phyloP scores from a whole-genome alignment of 2,888 invertebrate genomes.

The Ditula angustiorana region DNA sequence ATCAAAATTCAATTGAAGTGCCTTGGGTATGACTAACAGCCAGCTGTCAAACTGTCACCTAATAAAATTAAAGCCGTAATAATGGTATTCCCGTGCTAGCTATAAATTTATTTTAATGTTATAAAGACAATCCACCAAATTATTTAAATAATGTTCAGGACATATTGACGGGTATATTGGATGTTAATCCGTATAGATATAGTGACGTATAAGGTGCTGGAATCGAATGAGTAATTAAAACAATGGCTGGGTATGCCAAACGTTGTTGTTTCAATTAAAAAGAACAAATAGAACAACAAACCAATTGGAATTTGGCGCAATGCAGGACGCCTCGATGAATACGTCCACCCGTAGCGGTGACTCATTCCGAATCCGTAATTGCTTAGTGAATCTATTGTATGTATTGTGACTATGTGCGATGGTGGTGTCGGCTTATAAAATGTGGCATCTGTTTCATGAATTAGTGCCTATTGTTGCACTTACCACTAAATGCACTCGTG shows the following conservation, averaged over 20 bases:
- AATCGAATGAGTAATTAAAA: slow-evolving; percentile 16
- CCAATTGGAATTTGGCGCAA: slow-evolving; percentile 78
- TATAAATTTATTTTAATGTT: slow-evolving; percentile 44
- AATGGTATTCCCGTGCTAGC: not conserved
- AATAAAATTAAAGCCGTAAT: slow-evolving; percentile 2
- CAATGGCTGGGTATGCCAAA: slow-evolving; percentile 46
- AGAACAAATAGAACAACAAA: slow-evolving; percentile 70
- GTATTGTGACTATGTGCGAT: slow-evolving; percentile 52
- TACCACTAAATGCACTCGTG: slow-evolving; percentile 18
- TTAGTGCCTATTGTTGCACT: slow-evolving; percentile 20
- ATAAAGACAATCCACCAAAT: slow-evolving; percentile 50
- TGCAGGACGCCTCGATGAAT: slow-evolving; percentile 76
- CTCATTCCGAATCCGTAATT: slow-evolving; percentile 73
- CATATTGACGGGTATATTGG: slow-evolving; percentile 1
- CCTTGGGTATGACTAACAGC: slow-evolving; percentile 46
- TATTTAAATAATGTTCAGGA: slow-evolving; percentile 10
- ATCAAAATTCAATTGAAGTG: slow-evolving; percentile 58
- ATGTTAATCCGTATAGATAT: not conserved
- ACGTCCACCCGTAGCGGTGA: slow-evolving; percentile 70
- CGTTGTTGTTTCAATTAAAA: slow-evolving; percentile 67
- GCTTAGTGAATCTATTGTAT: slow-evolving; percentile 57
- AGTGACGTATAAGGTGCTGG: not conserved
- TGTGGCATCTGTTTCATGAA: slow-evolving; percentile 7
- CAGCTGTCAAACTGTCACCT: slow-evolving; percentile 38
- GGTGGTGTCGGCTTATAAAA: slow-evolving; percentile 52